Evolutionary conservation across 2,888 invertebrate species (phyloP).

Genomic region (Mantis religiosa): DNA sequence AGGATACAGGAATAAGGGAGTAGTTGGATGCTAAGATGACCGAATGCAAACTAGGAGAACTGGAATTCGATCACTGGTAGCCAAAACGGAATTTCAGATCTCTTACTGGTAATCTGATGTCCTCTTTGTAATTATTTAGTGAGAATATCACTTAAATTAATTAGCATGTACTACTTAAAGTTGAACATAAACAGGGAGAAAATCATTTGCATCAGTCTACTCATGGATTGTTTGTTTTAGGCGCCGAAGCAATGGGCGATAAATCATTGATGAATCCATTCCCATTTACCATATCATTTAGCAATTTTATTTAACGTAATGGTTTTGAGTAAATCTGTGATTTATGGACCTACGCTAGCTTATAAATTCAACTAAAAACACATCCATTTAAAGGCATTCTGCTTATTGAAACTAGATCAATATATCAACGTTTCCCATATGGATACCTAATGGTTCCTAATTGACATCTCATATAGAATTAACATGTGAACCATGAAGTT

Average conservation of each 20-base stretch:
- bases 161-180: background rate
- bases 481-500: background rate
- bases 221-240: background rate
- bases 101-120: too few species aligned
- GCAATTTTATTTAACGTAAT: background rate
- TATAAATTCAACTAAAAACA: background rate
- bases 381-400: background rate
- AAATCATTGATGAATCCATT: background rate
- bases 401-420: background rate
- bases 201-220: background rate
- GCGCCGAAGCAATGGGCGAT: background rate
- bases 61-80: too few species aligned
- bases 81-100: too few species aligned
- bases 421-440: background rate
- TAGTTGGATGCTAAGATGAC: too few species aligned
- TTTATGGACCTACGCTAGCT: background rate
- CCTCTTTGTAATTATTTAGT: too few species aligned
- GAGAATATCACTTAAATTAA: background rate
- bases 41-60: too few species aligned
- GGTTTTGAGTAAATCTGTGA: background rate
- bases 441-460: background rate
- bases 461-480: background rate
- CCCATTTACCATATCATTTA: background rate
- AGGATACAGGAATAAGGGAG: too few species aligned
- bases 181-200: background rate